Evolutionary conservation across 2,888 invertebrate species (phyloP), one percentile per base, ranked within the genome.

Genomic region (Beris morrisii): DNA sequence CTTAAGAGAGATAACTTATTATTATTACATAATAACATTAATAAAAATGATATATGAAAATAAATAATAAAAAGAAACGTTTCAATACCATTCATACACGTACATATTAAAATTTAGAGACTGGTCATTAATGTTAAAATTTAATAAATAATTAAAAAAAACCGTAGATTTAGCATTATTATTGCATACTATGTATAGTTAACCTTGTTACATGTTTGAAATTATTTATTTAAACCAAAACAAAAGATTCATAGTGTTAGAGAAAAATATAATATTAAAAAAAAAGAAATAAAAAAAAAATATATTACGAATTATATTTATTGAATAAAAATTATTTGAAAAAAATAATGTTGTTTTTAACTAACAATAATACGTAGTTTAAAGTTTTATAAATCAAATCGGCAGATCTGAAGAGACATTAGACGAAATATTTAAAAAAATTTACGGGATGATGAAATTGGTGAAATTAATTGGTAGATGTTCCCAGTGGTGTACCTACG

Each of bases 21-120:
- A 56, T 38, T 38, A 38, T 38, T 38, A 38, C 5, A 38, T 53
- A 15, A 12, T 54, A 54, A 30, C 22, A 22, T 22, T 22, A 22
- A 22, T 22, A 2, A 22, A 22, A 54, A 32, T 30, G 30, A 31
- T 30, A 9, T 31, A 32, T 54, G n/a, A 54, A 54, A 54, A 5
- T 12, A n/a, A 22, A 22, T 22, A 22, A 52, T 12, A 52, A 43
- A 52, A 30, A 43, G 15, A 43, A 38, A 43, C 12, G 28, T 61
- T 64, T 64, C 43, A 55, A 56, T 55, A 46, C 45, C 63, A 63
- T 53, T 63, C 53, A 48, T 64, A 59, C 66, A 31, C 56, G 61
- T 66, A 67, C 69, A 69, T 69, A 69, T 67, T 69, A 65, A 46
- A 67, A 56, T 61, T 65, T 69, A 69, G 69, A 69, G 69, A 69